These are phyloP conservation scores for Lithophane semibrunnea DNA, from an alignment of 2,888 invertebrate genomes.

Conservation along the genomic window DNA sequence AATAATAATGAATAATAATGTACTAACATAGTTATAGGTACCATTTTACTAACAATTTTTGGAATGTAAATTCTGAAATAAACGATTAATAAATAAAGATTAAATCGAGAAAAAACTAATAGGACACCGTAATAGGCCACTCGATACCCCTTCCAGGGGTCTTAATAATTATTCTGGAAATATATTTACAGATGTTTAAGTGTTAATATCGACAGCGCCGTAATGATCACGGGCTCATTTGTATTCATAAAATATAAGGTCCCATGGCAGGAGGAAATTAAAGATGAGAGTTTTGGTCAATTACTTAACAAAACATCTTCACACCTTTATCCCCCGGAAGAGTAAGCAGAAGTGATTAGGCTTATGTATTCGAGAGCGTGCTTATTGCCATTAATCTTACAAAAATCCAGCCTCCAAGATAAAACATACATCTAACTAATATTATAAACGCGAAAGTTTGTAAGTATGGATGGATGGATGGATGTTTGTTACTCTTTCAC, in stretches of 20 bases:
- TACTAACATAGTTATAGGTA: too few relatives aligned
- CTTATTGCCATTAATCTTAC: too few relatives aligned
- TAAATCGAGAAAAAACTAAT: neutral
- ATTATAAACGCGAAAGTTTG: too few relatives aligned
- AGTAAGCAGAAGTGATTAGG: neutral
- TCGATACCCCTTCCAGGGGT: neutral
- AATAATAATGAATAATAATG: too few relatives aligned
- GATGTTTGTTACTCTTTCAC: too few relatives aligned
- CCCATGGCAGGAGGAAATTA: neutral
- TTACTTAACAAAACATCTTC: neutral
- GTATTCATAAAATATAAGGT: constrained; percentile 44
- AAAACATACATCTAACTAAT: too few relatives aligned
- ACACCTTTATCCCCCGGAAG: neutral
- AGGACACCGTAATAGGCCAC: constrained; percentile 11
- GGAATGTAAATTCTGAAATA: too few relatives aligned
- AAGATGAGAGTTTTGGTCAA: constrained; percentile 28
- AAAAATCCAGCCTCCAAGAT: too few relatives aligned
- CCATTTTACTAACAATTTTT: too few relatives aligned
- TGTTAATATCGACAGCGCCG: constrained; percentile 41
- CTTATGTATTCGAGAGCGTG: too few relatives aligned
- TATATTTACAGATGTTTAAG: constrained; percentile 52
- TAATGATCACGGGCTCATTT: constrained; percentile 46
- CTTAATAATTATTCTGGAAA: constrained; percentile 58
- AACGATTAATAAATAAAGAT: too few relatives aligned
- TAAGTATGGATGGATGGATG: too few relatives aligned